These are phyloP conservation scores for Sarcophaga rosellei DNA, from an alignment of 2,888 invertebrate genomes.

Conservation along the genomic window DNA sequence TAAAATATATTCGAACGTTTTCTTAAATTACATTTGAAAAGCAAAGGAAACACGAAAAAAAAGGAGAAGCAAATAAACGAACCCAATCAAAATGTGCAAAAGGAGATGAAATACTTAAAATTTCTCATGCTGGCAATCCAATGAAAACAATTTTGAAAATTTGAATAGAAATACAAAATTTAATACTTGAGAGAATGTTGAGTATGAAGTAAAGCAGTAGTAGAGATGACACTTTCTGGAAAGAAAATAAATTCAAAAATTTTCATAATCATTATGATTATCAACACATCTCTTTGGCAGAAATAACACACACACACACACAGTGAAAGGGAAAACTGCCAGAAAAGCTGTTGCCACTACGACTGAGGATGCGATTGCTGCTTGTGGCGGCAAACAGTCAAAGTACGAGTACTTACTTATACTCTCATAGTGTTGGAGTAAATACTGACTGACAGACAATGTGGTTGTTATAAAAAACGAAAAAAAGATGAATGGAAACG, in stretches of 20 bases:
- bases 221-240: constrained; percentile 42
- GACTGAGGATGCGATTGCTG: constrained; percentile 24
- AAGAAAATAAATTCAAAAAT: constrained; percentile 57
- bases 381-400: constrained; percentile 38
- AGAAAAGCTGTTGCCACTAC: constrained; percentile 22
- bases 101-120: constrained; percentile 19
- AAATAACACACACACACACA: neutral
- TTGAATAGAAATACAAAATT: constrained; percentile 36
- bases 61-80: constrained; percentile 29
- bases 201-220: neutral
- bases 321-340: constrained; percentile 20
- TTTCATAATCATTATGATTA: constrained; percentile 56
- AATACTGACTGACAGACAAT: neutral
- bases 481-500: neutral
- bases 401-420: constrained; percentile 1
- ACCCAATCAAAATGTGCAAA: constrained; percentile 18
- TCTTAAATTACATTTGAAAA: constrained; percentile 27
- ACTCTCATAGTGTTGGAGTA: constrained; percentile 1
- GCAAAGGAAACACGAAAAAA: neutral
- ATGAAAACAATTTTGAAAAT: constrained; percentile 17
- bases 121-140: constrained; percentile 33
- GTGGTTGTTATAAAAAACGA: constrained; percentile 25
- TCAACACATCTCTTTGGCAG: constrained; percentile 7
- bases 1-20: constrained; percentile 49
- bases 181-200: constrained; percentile 4